Evolutionary conservation across 2,888 invertebrate genomes (phyloP).

Genomic region (Agrochola macilenta): DNA sequence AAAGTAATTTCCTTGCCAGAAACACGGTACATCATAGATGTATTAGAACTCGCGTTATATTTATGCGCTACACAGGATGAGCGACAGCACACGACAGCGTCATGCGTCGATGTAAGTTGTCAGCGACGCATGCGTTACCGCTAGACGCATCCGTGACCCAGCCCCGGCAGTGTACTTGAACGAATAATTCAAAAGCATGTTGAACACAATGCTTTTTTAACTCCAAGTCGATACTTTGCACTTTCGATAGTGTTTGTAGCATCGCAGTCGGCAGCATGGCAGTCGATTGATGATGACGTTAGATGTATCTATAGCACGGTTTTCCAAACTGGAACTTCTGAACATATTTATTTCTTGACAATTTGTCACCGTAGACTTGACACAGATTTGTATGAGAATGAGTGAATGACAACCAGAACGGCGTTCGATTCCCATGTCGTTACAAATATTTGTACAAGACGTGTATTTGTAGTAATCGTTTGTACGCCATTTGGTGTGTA

Average conservation of each 20-base stretch:
- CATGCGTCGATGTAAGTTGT: background rate
- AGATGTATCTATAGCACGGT: too few species aligned
- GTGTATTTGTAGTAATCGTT: background rate
- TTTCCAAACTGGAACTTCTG: slow-evolving; percentile 15
- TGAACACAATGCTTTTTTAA: background rate
- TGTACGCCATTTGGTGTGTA: background rate
- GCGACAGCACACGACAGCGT: background rate
- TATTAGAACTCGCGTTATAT: too few species aligned
- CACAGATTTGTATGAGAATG: slow-evolving; percentile 20
- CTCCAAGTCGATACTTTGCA: background rate
- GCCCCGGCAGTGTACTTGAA: background rate
- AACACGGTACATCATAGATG: background rate
- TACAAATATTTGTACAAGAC: slow-evolving; percentile 10
- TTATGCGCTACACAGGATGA: background rate
- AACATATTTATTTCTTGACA: background rate
- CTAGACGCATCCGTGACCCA: background rate
- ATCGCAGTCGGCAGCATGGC: too few species aligned
- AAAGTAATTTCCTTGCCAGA: background rate
- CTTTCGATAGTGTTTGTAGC: background rate
- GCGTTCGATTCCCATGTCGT: background rate
- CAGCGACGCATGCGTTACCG: background rate
- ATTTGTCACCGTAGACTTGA: slow-evolving; percentile 21
- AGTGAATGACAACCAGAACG: background rate
- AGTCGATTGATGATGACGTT: background rate
- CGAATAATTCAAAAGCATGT: background rate